Evolutionary conservation across 2,888 invertebrate genomes (phyloP).

Genomic region (Schizaphis graminum): DNA sequence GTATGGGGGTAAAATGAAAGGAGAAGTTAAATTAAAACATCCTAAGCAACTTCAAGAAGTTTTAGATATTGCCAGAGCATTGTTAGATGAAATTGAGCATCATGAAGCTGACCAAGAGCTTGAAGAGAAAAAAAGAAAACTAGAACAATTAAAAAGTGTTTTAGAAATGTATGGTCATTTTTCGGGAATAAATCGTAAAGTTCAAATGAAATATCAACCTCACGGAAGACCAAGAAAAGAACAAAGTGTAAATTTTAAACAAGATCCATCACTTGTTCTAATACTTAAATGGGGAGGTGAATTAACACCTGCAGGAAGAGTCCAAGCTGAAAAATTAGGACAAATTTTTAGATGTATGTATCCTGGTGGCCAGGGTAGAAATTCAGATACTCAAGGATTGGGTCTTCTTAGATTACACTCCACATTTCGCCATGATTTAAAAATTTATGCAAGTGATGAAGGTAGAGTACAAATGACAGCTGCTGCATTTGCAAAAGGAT

Average conservation of each 20-base stretch:
- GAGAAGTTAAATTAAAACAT: slow-evolving; percentile 96
- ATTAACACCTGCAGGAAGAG: slow-evolving; percentile 96
- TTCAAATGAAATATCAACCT: slow-evolving; percentile 99
- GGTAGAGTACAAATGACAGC: slow-evolving; percentile 99
- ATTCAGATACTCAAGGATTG: slow-evolving; percentile 86
- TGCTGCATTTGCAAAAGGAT: slow-evolving; percentile 98
- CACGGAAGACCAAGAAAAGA: slow-evolving; percentile 90
- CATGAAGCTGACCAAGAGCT: slow-evolving; percentile 91
- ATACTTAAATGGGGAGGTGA: slow-evolving; percentile 99
- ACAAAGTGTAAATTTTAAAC: slow-evolving; percentile 79
- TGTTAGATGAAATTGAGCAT: slow-evolving; percentile 90
- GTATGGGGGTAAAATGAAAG: slow-evolving; percentile 94
- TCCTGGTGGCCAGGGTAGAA: slow-evolving; percentile 95
- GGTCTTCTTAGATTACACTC: slow-evolving; percentile 96
- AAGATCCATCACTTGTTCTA: slow-evolving; percentile 93
- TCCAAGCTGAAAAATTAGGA: slow-evolving; percentile 97
- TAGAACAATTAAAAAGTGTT: slow-evolving; percentile 97
- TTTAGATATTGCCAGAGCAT: slow-evolving; percentile 92
- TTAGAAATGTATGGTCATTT: slow-evolving; percentile 99
- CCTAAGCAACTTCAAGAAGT: slow-evolving; percentile 98
- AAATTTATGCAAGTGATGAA: slow-evolving; percentile 99
- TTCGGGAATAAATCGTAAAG: slow-evolving; percentile 99
- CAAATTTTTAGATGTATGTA: slow-evolving; percentile 99
- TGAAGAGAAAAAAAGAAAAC: slow-evolving; percentile 95
- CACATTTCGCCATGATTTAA: slow-evolving; percentile 98